phyloP scores from a whole-genome alignment of 64 coral and sea anemone species.

The Montipora cactus region DNA sequence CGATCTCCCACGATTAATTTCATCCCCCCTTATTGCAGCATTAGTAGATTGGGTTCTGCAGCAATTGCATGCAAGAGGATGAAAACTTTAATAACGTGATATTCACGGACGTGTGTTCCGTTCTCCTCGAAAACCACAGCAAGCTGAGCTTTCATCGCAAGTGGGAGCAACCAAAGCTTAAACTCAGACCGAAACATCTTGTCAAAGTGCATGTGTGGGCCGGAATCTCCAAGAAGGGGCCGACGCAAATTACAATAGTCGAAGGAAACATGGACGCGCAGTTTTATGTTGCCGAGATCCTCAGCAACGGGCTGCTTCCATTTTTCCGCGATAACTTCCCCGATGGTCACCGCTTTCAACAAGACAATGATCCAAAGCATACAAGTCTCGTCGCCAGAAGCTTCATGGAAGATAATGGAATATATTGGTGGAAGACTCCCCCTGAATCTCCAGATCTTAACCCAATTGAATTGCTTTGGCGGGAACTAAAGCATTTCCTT shows the following conservation, averaged over 20 bases:
- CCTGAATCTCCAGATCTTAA: no score
- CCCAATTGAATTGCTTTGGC: no score
- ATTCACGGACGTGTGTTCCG: background rate
- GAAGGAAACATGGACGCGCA: slow-evolving; percentile 8
- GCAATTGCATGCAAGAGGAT: background rate
- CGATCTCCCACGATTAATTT: no score
- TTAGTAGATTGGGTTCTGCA: no score
- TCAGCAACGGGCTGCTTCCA: background rate
- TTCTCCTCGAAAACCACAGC: slow-evolving; percentile 26
- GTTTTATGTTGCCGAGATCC: background rate
- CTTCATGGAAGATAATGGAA: background rate
- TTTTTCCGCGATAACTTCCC: background rate
- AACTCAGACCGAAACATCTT: slow-evolving; percentile 5
- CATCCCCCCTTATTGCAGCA: no score
- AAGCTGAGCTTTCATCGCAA: background rate
- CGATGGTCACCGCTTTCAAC: slow-evolving; percentile 7
- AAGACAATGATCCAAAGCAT: slow-evolving; percentile 59
- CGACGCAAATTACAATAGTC: background rate
- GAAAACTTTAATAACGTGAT: background rate
- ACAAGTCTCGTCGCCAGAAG: background rate
- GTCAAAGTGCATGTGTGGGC: background rate
- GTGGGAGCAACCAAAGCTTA: slow-evolving; percentile 3
- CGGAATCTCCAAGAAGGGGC: slow-evolving; percentile 1
- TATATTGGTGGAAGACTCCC: no score
- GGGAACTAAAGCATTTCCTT: no score